These are phyloP conservation scores for Tricholaema leucomelas DNA, from an alignment of 2,113 vertebrate genomes.

Conservation along the genomic window DNA sequence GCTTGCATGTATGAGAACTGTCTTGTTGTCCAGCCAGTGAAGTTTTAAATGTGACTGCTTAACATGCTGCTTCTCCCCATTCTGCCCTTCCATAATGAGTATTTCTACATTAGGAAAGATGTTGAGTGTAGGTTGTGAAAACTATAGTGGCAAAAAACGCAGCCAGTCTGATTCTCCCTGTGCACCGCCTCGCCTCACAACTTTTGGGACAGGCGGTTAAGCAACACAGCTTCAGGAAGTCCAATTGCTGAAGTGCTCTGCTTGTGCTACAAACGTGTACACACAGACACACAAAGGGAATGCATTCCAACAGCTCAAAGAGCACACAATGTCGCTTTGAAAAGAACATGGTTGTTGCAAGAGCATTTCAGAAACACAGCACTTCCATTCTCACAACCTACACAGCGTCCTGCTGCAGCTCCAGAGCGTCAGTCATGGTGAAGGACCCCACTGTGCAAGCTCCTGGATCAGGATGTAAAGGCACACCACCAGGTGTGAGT, in stretches of 20 bases:
- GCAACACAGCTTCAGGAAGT: accelerated
- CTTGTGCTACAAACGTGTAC: neutral
- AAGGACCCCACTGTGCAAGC: neutral
- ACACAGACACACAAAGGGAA: neutral
- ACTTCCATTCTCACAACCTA: neutral
- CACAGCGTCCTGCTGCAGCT: neutral
- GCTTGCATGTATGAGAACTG: neutral
- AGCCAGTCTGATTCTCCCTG: neutral
- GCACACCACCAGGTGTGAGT: too few relatives aligned
- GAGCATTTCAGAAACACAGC: neutral
- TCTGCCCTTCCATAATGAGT: neutral
- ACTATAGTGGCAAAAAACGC: neutral
- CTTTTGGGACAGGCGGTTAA: neutral
- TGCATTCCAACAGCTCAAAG: neutral
- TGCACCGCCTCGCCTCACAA: neutral
- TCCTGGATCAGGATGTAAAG: accelerated
- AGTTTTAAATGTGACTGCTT: neutral
- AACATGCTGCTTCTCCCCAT: accelerated
- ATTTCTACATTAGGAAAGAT: neutral
- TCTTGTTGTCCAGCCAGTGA: neutral
- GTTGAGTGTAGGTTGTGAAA: neutral
- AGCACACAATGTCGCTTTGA: neutral
- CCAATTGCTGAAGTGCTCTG: neutral
- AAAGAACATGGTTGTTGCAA: neutral
- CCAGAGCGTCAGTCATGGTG: accelerated